These are phyloP conservation scores for Julus scandinavius DNA, from an alignment of 2,888 invertebrate species.

Conservation along the genomic window DNA sequence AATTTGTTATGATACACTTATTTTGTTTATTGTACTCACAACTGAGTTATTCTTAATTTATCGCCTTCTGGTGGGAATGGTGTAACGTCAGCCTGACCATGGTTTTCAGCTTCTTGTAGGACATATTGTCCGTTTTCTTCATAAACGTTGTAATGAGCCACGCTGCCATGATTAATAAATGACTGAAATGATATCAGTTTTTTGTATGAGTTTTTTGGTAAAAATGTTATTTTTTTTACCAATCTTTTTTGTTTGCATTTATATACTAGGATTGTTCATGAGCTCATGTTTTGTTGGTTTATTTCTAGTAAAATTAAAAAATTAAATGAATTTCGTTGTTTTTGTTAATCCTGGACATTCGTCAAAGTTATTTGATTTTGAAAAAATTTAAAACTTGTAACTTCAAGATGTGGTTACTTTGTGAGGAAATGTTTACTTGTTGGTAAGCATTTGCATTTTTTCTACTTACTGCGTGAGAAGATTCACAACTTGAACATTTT, in stretches of 20 bases:
- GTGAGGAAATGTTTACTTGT: too few species aligned
- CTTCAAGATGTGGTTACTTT: too few species aligned
- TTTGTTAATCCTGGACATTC: too few species aligned
- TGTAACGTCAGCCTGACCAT: not conserved
- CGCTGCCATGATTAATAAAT: conserved; percentile 48
- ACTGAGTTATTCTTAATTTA: conserved; percentile 48
- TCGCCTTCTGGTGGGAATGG: conserved; percentile 55
- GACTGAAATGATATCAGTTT: not conserved
- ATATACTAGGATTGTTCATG: too few species aligned
- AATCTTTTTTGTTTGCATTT: too few species aligned
- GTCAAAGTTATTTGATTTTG: too few species aligned
- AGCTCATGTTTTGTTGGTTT: too few species aligned
- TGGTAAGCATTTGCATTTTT: not conserved
- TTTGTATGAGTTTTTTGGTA: too few species aligned
- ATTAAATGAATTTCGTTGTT: too few species aligned
- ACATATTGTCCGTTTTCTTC: conserved; percentile 54
- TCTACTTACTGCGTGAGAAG: conserved; percentile 21
- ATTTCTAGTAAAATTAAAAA: too few species aligned
- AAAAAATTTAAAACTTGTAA: too few species aligned
- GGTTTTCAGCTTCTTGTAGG: conserved; percentile 33
- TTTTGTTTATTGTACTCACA: conserved; percentile 24
- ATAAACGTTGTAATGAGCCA: conserved; percentile 50
- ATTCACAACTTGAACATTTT: conserved; percentile 52
- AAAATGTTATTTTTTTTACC: too few species aligned
- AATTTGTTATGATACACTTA: not conserved